A percentile compares a stretch with the other conserved stretches of the same genome.
Conservation (phyloP, 2,113 vertebrate genomes). For the Fulmarus glacialis region DNA sequence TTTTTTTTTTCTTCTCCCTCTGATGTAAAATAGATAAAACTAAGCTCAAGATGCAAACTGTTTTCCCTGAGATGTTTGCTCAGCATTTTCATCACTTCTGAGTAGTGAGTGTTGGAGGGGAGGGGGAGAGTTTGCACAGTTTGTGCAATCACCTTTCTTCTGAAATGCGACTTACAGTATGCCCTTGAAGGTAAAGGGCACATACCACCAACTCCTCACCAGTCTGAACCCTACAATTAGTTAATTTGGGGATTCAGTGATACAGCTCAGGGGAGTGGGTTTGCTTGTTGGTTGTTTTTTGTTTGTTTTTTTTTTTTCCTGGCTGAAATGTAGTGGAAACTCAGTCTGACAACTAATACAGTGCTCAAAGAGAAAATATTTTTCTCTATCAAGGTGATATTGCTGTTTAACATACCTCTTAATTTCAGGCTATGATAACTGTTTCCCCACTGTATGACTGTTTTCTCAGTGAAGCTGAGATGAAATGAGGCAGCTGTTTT, state of each 20-base stretch:
- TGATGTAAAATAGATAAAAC: neutral
- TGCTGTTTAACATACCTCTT: neutral
- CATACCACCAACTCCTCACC: neutral
- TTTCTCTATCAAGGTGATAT: neutral
- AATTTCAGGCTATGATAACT: neutral
- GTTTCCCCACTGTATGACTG: neutral
- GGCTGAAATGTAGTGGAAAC: neutral
- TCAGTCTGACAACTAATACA: neutral
- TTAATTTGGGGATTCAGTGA: neutral
- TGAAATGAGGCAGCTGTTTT: neutral
- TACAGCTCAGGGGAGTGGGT: neutral
- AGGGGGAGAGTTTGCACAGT: neutral
- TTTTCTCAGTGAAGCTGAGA: neutral
- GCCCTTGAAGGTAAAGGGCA: neutral
- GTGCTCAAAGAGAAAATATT: neutral
- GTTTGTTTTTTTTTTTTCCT: neutral
- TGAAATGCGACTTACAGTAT: rapidly evolving
- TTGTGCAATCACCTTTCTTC: neutral
- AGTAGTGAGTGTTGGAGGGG: neutral
- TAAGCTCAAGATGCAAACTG: neutral
- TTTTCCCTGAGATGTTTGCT: neutral
- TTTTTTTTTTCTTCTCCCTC: rapidly evolving
- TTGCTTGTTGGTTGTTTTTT: neutral
- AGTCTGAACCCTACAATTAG: neutral
- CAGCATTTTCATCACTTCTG: neutral